A percentile compares a stretch with the other conserved stretches of the same genome.
Evolutionary conservation across 2,888 invertebrate genomes (phyloP).

Genomic region (Petrophora chlorosata): DNA sequence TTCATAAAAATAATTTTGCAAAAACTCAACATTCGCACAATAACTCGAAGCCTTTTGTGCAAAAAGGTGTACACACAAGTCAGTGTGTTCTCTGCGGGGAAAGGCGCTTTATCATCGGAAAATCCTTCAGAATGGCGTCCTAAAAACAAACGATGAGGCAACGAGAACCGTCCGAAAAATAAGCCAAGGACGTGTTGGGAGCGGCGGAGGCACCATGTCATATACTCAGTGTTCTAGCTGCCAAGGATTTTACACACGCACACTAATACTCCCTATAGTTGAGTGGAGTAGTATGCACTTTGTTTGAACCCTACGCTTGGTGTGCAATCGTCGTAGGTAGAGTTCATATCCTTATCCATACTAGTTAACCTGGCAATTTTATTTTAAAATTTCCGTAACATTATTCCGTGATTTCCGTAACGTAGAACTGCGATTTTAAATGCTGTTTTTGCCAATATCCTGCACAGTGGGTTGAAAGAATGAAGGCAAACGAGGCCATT

Average conservation of each 20-base stretch:
- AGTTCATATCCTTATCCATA: no score
- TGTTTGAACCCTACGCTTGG: no score
- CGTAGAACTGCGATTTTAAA: neutral
- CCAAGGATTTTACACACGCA: neutral
- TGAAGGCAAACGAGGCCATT: slow-evolving; percentile 23
- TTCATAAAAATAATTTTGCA: slow-evolving; percentile 17
- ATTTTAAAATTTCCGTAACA: no score
- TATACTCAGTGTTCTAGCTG: neutral
- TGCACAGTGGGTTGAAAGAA: neutral
- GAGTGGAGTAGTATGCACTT: no score
- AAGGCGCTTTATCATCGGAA: slow-evolving; percentile 45
- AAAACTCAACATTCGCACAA: slow-evolving; percentile 36
- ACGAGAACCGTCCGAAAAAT: slow-evolving; percentile 35
- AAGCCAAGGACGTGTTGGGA: slow-evolving; percentile 37
- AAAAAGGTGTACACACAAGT: slow-evolving; percentile 33
- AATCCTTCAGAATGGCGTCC: slow-evolving; percentile 41
- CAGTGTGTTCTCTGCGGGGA: slow-evolving; percentile 11
- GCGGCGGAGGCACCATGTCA: neutral
- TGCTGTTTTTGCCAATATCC: neutral
- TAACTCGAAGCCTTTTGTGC: slow-evolving; percentile 34
- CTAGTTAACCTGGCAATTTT: neutral
- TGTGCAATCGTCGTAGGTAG: no score
- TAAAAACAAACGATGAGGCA: slow-evolving; percentile 48
- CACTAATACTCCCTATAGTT: neutral
- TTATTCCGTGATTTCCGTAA: no score